Evolutionary conservation across 2,797 vertebrate species (phyloP), one percentile per base, ranked within the genome.

Genomic region (Fistularia commersonii): DNA sequence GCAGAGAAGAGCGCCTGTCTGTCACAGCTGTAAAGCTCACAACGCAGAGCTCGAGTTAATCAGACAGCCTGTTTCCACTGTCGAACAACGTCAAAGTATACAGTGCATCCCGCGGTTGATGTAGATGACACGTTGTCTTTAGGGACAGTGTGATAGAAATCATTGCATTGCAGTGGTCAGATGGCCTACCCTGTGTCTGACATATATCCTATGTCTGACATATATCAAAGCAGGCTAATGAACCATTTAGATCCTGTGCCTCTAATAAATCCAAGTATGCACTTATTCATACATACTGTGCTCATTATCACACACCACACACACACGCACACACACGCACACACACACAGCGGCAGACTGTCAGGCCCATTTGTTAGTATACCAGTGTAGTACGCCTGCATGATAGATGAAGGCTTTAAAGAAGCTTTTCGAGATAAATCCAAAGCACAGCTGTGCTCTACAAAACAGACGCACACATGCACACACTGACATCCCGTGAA

Each of bases 371-470:
- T 67, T 73, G 61, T 46, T 45, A 54, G 60, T 32, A 54, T 9
- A 66, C 61, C 11, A 32, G 57, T 64, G 72, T 52, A 69, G 69
- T 53, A 54, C 48, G 67, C 47, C 61, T 66, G 67, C 76, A 77
- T 60, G 64, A 76, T 82, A 79, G 73, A 79, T 68, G 68, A 69
- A 64, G 72, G 78, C 76, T 65, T 65, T 62, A 87, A 86, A 86
- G 83, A 67, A 88, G 87, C 84, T 88, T 88, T 87, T 66, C 14
- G 4, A 47, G 74, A 72, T 87, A 88, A 90, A 87, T 87, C 86
- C 87, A 74, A 77, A 79, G 84, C 82, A 79, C 84, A 90, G 84
- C 88, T 89, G 87, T 82, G 80, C 75, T 72, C 61, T 67, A 51
- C 61, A 42, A 77, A 58, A 72, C 64, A 66, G 53, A 64, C 61